These are phyloP conservation scores for Diaphora mendica DNA, from an alignment of 2,888 invertebrate species.

Conservation along the genomic window DNA sequence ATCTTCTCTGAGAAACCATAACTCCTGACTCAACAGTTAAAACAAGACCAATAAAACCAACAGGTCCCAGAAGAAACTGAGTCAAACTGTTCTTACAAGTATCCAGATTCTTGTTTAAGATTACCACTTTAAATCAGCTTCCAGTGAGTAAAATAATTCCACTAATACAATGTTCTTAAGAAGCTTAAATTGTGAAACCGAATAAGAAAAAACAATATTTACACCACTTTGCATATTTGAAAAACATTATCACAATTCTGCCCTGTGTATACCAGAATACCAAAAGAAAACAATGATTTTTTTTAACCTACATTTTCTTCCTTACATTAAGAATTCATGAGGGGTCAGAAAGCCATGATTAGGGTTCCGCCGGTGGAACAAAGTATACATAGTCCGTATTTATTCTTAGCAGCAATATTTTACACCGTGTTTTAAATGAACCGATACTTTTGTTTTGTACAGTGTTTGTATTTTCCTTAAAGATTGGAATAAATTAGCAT, in stretches of 20 bases:
- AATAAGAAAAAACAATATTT: background rate
- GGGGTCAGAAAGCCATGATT: conserved; percentile 41
- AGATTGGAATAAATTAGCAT: conserved; percentile 9
- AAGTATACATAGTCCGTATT: conserved; percentile 32
- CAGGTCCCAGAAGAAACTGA: background rate
- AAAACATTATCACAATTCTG: conserved; percentile 11
- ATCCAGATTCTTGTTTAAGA: background rate
- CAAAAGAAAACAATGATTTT: conserved; percentile 21
- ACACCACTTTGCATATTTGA: background rate
- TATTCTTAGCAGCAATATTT: conserved; percentile 8
- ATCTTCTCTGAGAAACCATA: too few relatives aligned
- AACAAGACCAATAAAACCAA: background rate
- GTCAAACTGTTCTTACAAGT: background rate
- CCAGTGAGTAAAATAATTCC: background rate
- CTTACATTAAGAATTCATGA: conserved; percentile 42
- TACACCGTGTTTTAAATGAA: background rate
- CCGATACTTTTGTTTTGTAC: conserved; percentile 4
- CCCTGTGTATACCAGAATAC: conserved; percentile 9
- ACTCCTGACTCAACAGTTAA: too few relatives aligned
- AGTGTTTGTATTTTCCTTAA: conserved; percentile 4
- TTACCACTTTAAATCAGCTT: background rate
- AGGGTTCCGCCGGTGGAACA: conserved; percentile 30
- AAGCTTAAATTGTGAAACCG: background rate
- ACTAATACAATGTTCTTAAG: background rate
- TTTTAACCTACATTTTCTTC: conserved; percentile 36